Base-by-base conservation (phyloP, 2,113 vertebrate species). In the Alexandromys fortis region DNA sequence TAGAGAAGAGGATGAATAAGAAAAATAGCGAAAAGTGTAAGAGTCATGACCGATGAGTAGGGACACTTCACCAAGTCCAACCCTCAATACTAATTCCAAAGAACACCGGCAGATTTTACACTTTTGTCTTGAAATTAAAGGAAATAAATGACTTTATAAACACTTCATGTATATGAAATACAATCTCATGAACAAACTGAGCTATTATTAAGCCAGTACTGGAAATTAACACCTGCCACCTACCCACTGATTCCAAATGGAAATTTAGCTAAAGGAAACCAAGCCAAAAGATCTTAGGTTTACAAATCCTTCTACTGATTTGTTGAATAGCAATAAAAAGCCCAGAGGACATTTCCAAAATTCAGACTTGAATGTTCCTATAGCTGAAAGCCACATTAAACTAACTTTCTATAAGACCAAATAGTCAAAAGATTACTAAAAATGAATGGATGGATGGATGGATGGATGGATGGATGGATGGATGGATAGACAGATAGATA, bases 71-170 rank as follows among this genome's bases (percentile, higher is more conserved):
- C 86, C 61, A 91, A 87, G 42, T 3, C n/a, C 58, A 58, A 91
- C 3, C 72, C 14, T 82, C 58, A 72, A 19, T 28, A 94, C 52
- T 86, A 79, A 92, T 35, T 86, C 72, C 55, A 94, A 89, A 92
- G 72, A 5, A 19, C 2, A 55, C 82, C 63, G 11, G 26, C 9
- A 86, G n/a, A 72, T 28, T 86, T 86, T 67, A n/a, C 42, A 93
- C 72, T 89, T 79, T 95, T 52, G 33, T 75, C 68, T 92, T 90
- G 28, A 92, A 92, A 97, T 92, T 79, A 92, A 94, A 95, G 65
- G 21, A 87, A 85, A 86, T 58, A 94, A 94, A 89, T 82, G 19
- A 63, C 49, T 94, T 92, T 90, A 93, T 90, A 93, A 92, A 86
- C 70, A 90, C 11, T 87, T 91, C n/a, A 26, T 16, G 35, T 89